phyloP scores from a whole-genome alignment of 92 coral and sea anemone genomes.

The Chrysogorgia sp. region DNA sequence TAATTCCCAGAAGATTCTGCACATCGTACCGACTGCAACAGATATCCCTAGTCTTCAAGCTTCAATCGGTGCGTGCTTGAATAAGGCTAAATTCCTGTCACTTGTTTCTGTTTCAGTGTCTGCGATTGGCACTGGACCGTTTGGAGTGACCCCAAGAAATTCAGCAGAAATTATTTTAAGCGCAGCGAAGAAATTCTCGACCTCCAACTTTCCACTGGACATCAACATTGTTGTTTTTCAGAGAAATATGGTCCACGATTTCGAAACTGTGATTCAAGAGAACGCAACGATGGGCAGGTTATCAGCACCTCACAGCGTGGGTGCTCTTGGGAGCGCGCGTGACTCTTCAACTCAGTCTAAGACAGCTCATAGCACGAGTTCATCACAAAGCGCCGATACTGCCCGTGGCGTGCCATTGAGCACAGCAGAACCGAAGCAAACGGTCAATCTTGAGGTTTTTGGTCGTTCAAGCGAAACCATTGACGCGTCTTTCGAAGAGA shows the following conservation, averaged over 20 bases:
- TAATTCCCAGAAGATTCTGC: neutral
- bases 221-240: constrained; percentile 17
- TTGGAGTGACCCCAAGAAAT: neutral
- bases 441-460: neutral
- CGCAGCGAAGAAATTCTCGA: constrained; percentile 17
- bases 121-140: constrained; percentile 9
- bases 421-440: neutral
- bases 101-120: neutral
- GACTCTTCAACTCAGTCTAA: too few relatives aligned
- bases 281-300: neutral
- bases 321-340: too few relatives aligned
- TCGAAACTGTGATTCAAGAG: neutral
- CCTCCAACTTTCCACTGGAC: neutral
- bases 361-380: too few relatives aligned
- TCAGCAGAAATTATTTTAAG: constrained; percentile 21
- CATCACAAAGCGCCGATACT: too few relatives aligned
- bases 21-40: constrained; percentile 3
- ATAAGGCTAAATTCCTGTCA: neutral
- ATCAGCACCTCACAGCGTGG: too few relatives aligned
- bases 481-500: neutral
- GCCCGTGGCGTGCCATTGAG: too few relatives aligned
- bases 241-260: constrained; percentile 13
- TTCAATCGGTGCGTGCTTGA: constrained; percentile 2
- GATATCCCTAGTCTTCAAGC: constrained; percentile 17
- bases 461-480: neutral